A percentile compares a stretch with the other conserved stretches of the same genome.
These are phyloP conservation scores for Nematolebias whitei DNA, from an alignment of 2,113 vertebrate genomes.

Conservation along the genomic window DNA sequence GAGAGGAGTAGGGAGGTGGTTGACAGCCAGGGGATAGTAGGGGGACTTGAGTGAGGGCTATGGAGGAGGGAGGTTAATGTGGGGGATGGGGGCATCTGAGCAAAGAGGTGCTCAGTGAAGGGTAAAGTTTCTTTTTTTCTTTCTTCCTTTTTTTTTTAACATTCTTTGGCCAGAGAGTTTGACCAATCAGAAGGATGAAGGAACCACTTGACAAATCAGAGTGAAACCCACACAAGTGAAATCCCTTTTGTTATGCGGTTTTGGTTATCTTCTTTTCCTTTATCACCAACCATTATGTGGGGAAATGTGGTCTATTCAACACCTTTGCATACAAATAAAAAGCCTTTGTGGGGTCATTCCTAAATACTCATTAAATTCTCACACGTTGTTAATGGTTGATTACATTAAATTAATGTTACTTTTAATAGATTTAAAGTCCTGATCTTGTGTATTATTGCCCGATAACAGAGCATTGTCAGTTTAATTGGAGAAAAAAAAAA, in stretches of 20 bases:
- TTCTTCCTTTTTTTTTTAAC: conserved; percentile 54
- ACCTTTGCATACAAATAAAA: conserved; percentile 50
- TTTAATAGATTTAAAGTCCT: conserved; percentile 16
- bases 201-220: conserved; percentile 58
- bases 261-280: conserved; percentile 64
- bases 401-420: conserved; percentile 22
- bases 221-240: conserved; percentile 51
- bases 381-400: conserved; percentile 30
- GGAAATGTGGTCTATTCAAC: conserved; percentile 51
- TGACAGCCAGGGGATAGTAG: background rate
- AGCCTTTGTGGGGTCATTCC: conserved; percentile 58
- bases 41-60: conserved; percentile 28
- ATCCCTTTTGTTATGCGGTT: conserved; percentile 66
- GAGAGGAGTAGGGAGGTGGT: conserved; percentile 34
- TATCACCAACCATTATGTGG: conserved; percentile 68
- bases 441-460: background rate
- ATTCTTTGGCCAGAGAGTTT: conserved; percentile 53
- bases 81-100: conserved; percentile 28
- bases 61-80: conserved; percentile 11
- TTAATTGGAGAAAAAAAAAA: background rate
- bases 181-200: conserved; percentile 55
- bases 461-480: background rate
- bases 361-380: conserved; percentile 51
- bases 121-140: conserved; percentile 24
- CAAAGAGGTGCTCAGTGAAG: conserved; percentile 53